phyloP scores from a whole-genome alignment of 2,888 invertebrate species.

The Synergus japonicus region DNA sequence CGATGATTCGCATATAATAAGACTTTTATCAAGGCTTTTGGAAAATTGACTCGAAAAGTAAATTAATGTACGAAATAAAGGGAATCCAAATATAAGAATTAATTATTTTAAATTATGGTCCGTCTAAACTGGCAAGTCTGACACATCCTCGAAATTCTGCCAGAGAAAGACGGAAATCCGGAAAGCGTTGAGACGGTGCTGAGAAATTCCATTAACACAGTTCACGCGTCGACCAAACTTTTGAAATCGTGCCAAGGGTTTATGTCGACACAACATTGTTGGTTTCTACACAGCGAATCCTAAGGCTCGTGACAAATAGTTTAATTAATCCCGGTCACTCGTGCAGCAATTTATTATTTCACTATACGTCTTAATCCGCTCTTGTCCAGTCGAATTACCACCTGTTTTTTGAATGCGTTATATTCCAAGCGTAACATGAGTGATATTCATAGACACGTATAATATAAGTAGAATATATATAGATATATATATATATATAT shows the following conservation, averaged over 20 bases:
- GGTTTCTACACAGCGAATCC: constrained; percentile 16
- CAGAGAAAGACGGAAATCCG: constrained; percentile 32
- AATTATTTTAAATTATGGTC: too few species aligned
- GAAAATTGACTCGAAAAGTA: too few species aligned
- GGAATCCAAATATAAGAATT: too few species aligned
- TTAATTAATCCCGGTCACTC: constrained; percentile 29
- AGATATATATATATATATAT: too few species aligned
- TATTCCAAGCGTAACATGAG: constrained; percentile 10
- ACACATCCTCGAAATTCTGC: not conserved
- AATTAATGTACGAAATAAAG: too few species aligned
- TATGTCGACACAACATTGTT: constrained; percentile 23
- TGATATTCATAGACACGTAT: not conserved
- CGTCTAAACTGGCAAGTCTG: not conserved
- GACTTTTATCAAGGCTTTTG: too few species aligned
- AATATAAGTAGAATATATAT: too few species aligned
- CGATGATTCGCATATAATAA: not conserved
- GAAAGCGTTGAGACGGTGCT: constrained; percentile 4
- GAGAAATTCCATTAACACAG: constrained; percentile 37
- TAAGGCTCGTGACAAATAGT: constrained; percentile 17
- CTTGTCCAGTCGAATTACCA: constrained; percentile 18
- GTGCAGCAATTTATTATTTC: constrained; percentile 32
- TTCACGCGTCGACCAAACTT: constrained; percentile 21
- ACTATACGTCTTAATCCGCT: constrained; percentile 30
- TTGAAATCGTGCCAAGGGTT: constrained; percentile 34
- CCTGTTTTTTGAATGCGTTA: constrained; percentile 32